phyloP scores from a whole-genome alignment of 2,113 vertebrate genomes.

The Neolamprologus devosi region DNA sequence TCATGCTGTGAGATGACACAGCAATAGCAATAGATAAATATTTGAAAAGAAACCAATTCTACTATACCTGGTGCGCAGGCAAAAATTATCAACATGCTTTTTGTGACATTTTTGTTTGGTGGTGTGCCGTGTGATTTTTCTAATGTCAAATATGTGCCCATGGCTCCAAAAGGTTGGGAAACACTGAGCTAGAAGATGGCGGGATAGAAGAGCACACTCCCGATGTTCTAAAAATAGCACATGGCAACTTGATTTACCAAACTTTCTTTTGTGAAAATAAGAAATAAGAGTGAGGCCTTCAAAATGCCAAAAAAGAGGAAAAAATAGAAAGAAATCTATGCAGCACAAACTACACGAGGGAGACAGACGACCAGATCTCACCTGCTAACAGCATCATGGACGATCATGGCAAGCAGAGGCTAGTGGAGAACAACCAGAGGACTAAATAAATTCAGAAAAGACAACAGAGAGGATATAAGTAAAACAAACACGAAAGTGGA shows the following conservation, averaged over 20 bases:
- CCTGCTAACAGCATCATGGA: background rate
- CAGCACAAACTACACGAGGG: rapidly evolving
- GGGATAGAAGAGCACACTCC: background rate
- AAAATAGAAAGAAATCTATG: background rate
- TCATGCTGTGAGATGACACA: background rate
- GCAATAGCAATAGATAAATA: background rate
- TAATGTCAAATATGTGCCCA: background rate
- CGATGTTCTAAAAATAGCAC: background rate
- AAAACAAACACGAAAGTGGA: background rate
- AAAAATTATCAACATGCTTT: background rate
- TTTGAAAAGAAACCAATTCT: background rate
- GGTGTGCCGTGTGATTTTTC: background rate
- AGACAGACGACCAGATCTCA: background rate
- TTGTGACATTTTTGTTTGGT: background rate
- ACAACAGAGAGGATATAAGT: background rate
- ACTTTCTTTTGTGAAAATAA: background rate
- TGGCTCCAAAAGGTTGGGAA: background rate
- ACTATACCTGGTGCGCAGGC: rapidly evolving
- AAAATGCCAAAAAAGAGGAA: background rate
- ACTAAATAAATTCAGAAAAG: background rate
- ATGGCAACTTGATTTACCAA: background rate
- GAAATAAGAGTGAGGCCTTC: background rate
- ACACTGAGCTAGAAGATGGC: background rate
- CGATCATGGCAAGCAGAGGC: rapidly evolving
- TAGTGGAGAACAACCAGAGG: rapidly evolving